Evolutionary conservation across 2,888 invertebrate genomes (phyloP), one percentile per base, ranked within the genome.

Genomic region (Ectemnius lituratus): DNA sequence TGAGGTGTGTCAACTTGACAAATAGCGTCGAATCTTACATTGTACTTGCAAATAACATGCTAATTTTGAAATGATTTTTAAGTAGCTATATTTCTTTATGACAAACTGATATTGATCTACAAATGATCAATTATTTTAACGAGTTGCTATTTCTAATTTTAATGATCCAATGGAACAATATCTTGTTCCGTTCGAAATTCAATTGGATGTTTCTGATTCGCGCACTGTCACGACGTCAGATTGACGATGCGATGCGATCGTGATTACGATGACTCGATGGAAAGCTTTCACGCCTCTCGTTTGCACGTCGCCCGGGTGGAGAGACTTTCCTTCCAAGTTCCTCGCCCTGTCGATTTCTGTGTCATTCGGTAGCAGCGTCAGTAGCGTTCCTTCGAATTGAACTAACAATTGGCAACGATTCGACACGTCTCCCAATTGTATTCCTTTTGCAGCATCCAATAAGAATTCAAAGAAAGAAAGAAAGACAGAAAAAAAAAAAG

Each of bases 221-320:
- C 76, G 81, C 83, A 75, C 57, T 62, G 78, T 82, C 83, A 82
- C 74, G 73, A 74, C 63, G 80, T 69, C 68, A 67, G 83, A 82
- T 82, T 80, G 78, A 82, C 75, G 73, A 69, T 68, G 78, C 61
- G 73, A 67, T 62, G 65, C 61, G 70, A 79, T 74, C 23, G 67
- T 79, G 79, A 81, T 81, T 83, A 70, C 72, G 65, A 82, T 79
- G 83, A 83, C 81, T 81, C 67, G 73, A 64, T 79, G 75, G 68
- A 83, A 82, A 77, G 72, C 76, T 72, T 74, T 71, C 64, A 76
- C 62, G 47, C 67, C 65, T 62, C 67, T 70, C 64, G 70, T 75
- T 76, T 70, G 67, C 70, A 52, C 67, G 37, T 57, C 65, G 23
- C 28, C 47, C 13, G 2, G n/a, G 13, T 3, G 11, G 11, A 11